These are phyloP conservation scores for Cepaea nemoralis DNA, from an alignment of 1,140 invertebrate species.

Conservation along the genomic window DNA sequence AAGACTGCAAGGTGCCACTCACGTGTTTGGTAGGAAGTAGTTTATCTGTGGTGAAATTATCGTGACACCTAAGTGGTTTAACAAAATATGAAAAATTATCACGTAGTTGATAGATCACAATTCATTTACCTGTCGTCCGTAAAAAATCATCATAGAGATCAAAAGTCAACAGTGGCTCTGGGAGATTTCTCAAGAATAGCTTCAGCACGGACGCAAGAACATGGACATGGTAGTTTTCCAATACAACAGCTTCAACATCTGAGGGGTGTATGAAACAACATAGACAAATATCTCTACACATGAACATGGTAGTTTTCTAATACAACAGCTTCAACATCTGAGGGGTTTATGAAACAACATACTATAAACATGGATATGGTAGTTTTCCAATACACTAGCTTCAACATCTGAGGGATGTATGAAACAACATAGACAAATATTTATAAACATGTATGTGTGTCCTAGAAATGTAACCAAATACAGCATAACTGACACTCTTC, in stretches of 20 bases:
- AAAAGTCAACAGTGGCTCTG: constrained; percentile 91
- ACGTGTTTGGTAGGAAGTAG: too few species aligned
- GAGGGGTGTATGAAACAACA: too few species aligned
- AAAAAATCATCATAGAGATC: constrained; percentile 95
- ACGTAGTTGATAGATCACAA: not conserved
- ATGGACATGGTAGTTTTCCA: constrained; percentile 81
- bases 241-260: constrained; percentile 72
- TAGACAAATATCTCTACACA: too few species aligned
- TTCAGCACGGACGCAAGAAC: constrained; percentile 91
- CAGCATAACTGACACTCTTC: too few species aligned
- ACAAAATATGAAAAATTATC: too few species aligned
- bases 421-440: too few species aligned
- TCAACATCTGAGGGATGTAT: constrained; percentile 65
- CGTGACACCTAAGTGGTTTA: too few species aligned
- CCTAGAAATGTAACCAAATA: too few species aligned
- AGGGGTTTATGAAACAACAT: too few species aligned
- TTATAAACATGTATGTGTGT: too few species aligned
- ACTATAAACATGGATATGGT: constrained; percentile 90
- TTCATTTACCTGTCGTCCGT: constrained; percentile 77
- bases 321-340: constrained; percentile 72
- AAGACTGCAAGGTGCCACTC: too few species aligned
- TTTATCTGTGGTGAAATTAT: too few species aligned
- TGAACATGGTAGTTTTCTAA: constrained; percentile 81
- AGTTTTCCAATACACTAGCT: constrained; percentile 74
- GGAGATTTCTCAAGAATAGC: constrained; percentile 90